A percentile compares a stretch with the other conserved stretches of the same genome.
These are phyloP conservation scores for Madoqua kirkii DNA, from an alignment of 2,113 vertebrate species.

Conservation along the genomic window DNA sequence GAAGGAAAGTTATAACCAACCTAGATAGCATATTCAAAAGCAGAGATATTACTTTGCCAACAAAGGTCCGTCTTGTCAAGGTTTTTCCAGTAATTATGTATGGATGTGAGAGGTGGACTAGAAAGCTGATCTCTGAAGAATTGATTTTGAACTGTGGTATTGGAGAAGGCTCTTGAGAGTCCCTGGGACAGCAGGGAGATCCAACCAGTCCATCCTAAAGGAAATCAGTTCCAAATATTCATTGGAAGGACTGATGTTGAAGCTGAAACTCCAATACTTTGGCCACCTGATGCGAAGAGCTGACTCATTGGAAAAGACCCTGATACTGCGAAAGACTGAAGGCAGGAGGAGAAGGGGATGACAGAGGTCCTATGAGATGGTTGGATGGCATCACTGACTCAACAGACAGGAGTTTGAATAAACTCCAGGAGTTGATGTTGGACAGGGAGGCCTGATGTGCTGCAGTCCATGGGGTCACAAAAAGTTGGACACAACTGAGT, in stretches of 20 bases:
- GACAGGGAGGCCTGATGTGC: neutral
- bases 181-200: neutral
- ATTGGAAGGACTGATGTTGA: neutral
- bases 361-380: neutral
- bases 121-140: neutral
- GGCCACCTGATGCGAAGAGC: neutral
- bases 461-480: neutral
- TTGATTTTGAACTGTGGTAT: neutral
- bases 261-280: neutral
- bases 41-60: neutral
- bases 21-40: neutral
- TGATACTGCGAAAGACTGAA: neutral
- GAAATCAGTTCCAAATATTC: neutral
- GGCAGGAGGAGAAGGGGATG: neutral
- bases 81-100: neutral
- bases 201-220: neutral
- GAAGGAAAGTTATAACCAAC: neutral
- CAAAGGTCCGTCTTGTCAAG: rapidly evolving
- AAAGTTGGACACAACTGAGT: neutral
- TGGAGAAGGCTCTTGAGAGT: neutral
- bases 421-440: neutral
- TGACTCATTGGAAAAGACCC: neutral
- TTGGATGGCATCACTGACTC: neutral
- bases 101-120: neutral
- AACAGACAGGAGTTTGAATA: neutral